A percentile compares a stretch with the other conserved stretches of the same genome.
Conservation (phyloP, 2,888 invertebrate species). For the Nomada lathburiana region DNA sequence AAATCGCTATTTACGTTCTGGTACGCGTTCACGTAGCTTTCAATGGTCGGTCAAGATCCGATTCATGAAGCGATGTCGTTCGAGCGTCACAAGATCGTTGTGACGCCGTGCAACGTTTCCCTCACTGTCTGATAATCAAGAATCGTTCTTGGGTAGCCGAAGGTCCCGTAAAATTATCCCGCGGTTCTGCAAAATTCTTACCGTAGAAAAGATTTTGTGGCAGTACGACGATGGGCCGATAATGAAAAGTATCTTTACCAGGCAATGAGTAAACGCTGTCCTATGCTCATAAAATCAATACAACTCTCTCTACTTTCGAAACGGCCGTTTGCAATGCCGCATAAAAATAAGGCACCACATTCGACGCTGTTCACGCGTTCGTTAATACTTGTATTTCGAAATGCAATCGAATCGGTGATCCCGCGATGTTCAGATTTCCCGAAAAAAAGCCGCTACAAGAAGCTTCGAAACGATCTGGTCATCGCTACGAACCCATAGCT, state of each 20-base stretch:
- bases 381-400: constrained; percentile 11
- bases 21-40: neutral
- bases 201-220: constrained; percentile 44
- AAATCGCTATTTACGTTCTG: neutral
- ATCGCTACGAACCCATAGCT: constrained; percentile 19
- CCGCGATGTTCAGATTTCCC: constrained; percentile 7
- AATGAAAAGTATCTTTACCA: constrained; percentile 13
- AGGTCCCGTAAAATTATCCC: neutral
- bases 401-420: constrained; percentile 51
- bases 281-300: constrained; percentile 50
- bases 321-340: constrained; percentile 73
- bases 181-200: constrained; percentile 9
- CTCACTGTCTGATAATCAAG: constrained; percentile 14
- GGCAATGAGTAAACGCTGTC: constrained; percentile 25
- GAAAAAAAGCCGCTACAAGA: constrained; percentile 36
- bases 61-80: constrained; percentile 41
- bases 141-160: neutral
- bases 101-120: constrained; percentile 20
- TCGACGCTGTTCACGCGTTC: constrained; percentile 67
- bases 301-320: constrained; percentile 76
- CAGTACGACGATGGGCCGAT: constrained; percentile 51
- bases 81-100: constrained; percentile 38
- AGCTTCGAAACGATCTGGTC: constrained; percentile 32
- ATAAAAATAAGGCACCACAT: constrained; percentile 83
- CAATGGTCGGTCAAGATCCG: constrained; percentile 28